These are phyloP conservation scores for Bombus confusus DNA, from an alignment of 1,140 invertebrate genomes.

Conservation along the genomic window DNA sequence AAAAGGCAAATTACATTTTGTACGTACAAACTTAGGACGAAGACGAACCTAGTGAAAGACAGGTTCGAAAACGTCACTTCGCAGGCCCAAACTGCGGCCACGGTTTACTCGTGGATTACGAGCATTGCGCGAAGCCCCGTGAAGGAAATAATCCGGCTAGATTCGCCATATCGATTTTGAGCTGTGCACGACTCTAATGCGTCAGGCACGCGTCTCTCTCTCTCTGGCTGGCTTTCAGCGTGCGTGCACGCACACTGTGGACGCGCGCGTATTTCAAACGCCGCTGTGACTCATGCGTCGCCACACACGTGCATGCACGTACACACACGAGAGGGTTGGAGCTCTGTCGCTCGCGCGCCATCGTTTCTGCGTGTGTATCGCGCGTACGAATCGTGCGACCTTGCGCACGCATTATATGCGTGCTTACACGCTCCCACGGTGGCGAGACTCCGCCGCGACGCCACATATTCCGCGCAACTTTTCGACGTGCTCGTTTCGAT, in stretches of 20 bases:
- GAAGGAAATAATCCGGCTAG: conserved; percentile 81
- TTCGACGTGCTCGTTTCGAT: conserved; percentile 28
- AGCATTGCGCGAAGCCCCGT: conserved; percentile 80
- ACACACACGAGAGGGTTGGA: not conserved
- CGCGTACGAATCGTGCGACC: conserved; percentile 56
- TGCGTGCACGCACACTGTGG: conserved; percentile 52
- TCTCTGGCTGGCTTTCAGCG: conserved; percentile 56
- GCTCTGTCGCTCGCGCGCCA: not conserved
- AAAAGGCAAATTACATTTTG: no score
- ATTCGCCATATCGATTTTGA: conserved; percentile 82
- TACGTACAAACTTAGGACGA: no score
- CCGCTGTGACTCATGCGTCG: conserved; percentile 54
- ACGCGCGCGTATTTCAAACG: conserved; percentile 56
- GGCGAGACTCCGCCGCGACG: conserved; percentile 17
- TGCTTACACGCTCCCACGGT: conserved; percentile 59
- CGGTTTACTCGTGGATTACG: conserved; percentile 74
- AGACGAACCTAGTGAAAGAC: no score
- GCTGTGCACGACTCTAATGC: conserved; percentile 73
- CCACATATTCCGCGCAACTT: conserved; percentile 4
- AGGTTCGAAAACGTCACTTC: conserved; percentile 47
- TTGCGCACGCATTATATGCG: conserved; percentile 57
- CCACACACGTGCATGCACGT: not conserved
- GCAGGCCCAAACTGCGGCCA: conserved; percentile 67
- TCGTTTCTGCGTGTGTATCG: conserved; percentile 11
- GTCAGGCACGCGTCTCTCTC: conserved; percentile 58